phyloP scores from a whole-genome alignment of 64 coral and sea anemone species.

The Pachyseris speciosa region DNA sequence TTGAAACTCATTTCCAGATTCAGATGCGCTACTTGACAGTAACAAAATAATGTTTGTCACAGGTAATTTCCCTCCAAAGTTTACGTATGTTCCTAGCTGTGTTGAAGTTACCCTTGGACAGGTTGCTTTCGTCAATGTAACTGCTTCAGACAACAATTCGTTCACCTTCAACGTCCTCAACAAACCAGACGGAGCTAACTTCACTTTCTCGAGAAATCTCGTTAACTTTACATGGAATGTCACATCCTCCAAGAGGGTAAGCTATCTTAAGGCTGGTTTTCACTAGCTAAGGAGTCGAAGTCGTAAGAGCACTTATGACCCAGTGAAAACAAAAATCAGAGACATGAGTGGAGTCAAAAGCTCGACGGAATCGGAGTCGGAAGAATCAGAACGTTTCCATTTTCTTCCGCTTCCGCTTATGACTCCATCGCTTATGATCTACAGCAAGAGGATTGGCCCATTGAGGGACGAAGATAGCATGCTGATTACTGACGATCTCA shows the following conservation, averaged over 20 bases:
- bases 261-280: not conserved
- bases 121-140: not conserved
- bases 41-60: not conserved
- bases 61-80: constrained; percentile 29
- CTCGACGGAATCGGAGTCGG: no score
- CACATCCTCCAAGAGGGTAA: not conserved
- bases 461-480: no score
- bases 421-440: no score
- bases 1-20: not conserved
- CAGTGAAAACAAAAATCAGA: no score
- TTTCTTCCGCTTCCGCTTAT: no score
- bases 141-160: constrained; percentile 11
- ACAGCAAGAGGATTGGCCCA: no score
- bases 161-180: not conserved
- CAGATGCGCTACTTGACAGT: not conserved
- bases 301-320: no score
- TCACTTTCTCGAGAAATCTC: not conserved
- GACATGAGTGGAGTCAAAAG: no score
- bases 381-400: no score
- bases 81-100: not conserved
- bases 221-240: constrained; percentile 48
- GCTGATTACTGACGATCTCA: no score
- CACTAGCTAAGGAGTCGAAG: not conserved
- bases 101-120: not conserved
- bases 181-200: not conserved